Evolutionary conservation across 2,888 invertebrate species (phyloP).

Genomic region (Tortricodes alternella): DNA sequence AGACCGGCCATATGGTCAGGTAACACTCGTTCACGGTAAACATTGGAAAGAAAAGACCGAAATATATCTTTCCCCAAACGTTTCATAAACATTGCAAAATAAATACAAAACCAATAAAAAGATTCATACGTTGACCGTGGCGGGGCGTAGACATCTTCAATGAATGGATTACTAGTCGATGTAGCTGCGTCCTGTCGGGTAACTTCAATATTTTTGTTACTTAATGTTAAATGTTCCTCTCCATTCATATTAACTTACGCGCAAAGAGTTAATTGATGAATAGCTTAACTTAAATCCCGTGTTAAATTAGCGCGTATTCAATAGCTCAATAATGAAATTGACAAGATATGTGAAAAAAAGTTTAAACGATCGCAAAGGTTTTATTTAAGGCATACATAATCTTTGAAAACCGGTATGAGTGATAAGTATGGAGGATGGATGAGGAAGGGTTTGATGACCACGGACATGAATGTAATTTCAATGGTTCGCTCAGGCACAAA

Average conservation of each 20-base stretch:
- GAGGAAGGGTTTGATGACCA: too few relatives aligned
- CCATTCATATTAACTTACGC: conserved; percentile 54
- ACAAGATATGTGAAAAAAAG: background rate
- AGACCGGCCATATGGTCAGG: conserved; percentile 61
- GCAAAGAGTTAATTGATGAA: conserved; percentile 10
- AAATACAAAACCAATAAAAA: conserved; percentile 58
- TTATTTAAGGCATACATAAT: background rate
- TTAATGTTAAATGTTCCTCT: conserved; percentile 49
- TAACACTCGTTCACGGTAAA: conserved; percentile 52
- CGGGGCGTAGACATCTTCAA: conserved; percentile 48
- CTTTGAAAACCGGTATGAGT: background rate
- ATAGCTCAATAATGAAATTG: conserved; percentile 9
- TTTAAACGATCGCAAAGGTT: too few relatives aligned
- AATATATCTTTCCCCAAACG: conserved; percentile 62
- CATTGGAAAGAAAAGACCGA: conserved; percentile 46
- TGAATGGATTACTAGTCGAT: conserved; percentile 36
- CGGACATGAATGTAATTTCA: too few relatives aligned
- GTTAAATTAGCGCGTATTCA: conserved; percentile 1
- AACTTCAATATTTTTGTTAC: conserved; percentile 43
- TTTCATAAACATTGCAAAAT: conserved; percentile 56
- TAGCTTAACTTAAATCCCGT: conserved; percentile 20
- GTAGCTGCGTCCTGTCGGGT: conserved; percentile 40
- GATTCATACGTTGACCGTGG: conserved; percentile 62
- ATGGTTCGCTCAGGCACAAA: too few relatives aligned
- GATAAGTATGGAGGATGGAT: too few relatives aligned